Percentiles rank a stretch among this genome's conserved stretches.
These are phyloP conservation scores for Diabrotica virgifera DNA, from an alignment of 1,140 invertebrate species.

Conservation along the genomic window DNA sequence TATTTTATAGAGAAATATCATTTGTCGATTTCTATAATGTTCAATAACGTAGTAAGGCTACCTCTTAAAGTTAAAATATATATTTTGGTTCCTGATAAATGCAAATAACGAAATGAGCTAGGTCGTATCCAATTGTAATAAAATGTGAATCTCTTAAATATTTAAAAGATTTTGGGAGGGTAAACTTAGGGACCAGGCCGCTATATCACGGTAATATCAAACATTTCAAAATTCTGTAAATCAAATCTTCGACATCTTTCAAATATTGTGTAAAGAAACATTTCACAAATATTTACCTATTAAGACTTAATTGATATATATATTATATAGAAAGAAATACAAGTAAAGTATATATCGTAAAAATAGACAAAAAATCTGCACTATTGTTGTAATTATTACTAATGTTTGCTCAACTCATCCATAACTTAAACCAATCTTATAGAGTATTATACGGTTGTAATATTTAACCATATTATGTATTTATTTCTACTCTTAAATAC, in stretches of 20 bases:
- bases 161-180: conserved; percentile 34
- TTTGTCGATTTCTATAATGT: too few relatives aligned
- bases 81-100: conserved; percentile 14
- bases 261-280: conserved; percentile 27
- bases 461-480: neutral
- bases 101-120: conserved; percentile 19
- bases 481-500: neutral
- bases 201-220: conserved; percentile 50
- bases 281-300: conserved; percentile 15
- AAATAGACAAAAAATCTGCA: conserved; percentile 5
- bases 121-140: conserved; percentile 33
- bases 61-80: neutral
- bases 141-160: conserved; percentile 9
- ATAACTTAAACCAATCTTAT: neutral
- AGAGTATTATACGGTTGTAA: neutral
- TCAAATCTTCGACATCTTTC: conserved; percentile 34
- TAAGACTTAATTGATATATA: conserved; percentile 14
- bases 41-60: neutral
- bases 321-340: conserved; percentile 3
- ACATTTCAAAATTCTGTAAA: conserved; percentile 44
- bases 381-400: neutral
- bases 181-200: conserved; percentile 50
- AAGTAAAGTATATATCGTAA: conserved; percentile 4
- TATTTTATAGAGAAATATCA: too few relatives aligned
- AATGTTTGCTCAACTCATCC: neutral